Evolutionary conservation across 2,888 invertebrate genomes (phyloP).

Genomic region (Clivina fossor): DNA sequence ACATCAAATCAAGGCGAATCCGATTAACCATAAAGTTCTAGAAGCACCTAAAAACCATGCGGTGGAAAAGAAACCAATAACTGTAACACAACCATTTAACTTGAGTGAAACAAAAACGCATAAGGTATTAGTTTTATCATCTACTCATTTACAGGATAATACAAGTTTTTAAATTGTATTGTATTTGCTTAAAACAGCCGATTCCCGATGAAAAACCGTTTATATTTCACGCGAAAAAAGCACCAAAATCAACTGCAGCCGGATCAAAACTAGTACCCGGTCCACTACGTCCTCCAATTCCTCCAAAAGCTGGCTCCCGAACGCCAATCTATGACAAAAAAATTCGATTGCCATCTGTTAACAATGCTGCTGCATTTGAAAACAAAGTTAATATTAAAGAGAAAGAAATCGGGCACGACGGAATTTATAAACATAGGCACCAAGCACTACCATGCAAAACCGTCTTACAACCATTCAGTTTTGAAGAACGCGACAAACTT

Average conservation of each 20-base stretch:
- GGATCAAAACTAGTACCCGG: conserved; percentile 50
- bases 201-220: no score
- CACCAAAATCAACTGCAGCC: conserved; percentile 59
- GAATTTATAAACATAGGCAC: not conserved
- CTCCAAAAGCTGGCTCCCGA: conserved; percentile 49
- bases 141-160: not conserved
- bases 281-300: conserved; percentile 49
- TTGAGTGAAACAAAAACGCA: conserved; percentile 59
- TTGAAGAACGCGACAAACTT: conserved; percentile 65
- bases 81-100: conserved; percentile 66
- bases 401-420: conserved; percentile 11
- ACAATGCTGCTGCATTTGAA: no score
- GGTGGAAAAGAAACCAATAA: conserved; percentile 59
- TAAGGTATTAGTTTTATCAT: conserved; percentile 48
- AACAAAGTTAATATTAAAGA: no score
- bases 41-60: conserved; percentile 55
- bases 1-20: conserved; percentile 67
- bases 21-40: conserved; percentile 63
- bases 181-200: conserved; percentile 4
- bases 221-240: conserved; percentile 63
- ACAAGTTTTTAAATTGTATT: not conserved
- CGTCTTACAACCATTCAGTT: conserved; percentile 63
- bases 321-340: no score
- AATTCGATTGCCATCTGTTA: no score
- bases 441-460: conserved; percentile 28